Evolutionary conservation across 2,888 invertebrate genomes (phyloP).

Genomic region (Gibbula magus): DNA sequence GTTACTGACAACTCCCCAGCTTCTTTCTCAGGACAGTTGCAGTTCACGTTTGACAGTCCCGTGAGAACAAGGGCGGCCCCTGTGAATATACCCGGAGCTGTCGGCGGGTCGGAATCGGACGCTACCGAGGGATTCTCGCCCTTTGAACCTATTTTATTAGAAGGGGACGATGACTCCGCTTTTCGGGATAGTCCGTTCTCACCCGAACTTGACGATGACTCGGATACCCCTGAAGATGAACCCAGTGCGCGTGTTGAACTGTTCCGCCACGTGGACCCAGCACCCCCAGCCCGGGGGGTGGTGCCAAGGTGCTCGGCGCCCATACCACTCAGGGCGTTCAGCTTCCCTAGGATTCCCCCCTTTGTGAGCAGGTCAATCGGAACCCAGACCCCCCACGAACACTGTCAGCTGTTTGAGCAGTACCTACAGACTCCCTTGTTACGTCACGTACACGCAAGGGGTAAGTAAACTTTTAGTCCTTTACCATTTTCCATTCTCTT

Average conservation of each 20-base stretch:
- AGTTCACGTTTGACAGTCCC: conserved; percentile 56
- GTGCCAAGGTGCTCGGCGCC: background rate
- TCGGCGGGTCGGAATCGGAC: conserved; percentile 24
- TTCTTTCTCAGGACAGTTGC: conserved; percentile 37
- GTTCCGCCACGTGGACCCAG: conserved; percentile 16
- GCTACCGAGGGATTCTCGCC: conserved; percentile 6
- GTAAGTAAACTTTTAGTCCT: too few species aligned
- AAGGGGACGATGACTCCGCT: conserved; percentile 35
- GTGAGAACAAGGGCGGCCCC: background rate
- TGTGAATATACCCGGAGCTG: conserved; percentile 10
- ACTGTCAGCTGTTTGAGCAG: conserved; percentile 51
- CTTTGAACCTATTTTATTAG: conserved; percentile 18
- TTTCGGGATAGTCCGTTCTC: conserved; percentile 22
- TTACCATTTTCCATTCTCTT: too few species aligned
- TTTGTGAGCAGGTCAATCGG: conserved; percentile 49
- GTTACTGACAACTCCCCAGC: conserved; percentile 64
- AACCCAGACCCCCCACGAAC: conserved; percentile 63
- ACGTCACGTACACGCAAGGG: too few species aligned
- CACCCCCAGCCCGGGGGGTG: background rate
- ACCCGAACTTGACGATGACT: conserved; percentile 2
- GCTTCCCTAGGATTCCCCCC: conserved; percentile 24
- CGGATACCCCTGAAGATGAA: background rate
- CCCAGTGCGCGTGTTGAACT: background rate
- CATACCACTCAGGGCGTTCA: conserved; percentile 3
- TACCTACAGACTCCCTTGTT: conserved; percentile 30